Evolutionary conservation across 2,797 vertebrate species (phyloP).

Genomic region (Notolabrus celidotus): DNA sequence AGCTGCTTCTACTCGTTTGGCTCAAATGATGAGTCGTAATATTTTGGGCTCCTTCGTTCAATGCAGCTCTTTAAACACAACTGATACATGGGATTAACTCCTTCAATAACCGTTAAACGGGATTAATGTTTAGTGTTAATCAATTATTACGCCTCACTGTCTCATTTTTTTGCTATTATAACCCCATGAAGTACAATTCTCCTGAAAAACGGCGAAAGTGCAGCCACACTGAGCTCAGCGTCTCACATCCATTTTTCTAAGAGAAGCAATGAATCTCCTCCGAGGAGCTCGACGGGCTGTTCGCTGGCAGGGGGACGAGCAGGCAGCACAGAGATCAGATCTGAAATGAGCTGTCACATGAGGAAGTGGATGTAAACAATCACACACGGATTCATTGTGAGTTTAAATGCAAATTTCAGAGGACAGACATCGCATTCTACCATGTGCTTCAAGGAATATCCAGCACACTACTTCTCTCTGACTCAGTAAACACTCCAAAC

Average conservation of each 20-base stretch:
- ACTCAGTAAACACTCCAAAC: background rate
- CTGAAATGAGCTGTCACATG: conserved; percentile 17
- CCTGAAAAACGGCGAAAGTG: background rate
- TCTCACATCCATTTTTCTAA: background rate
- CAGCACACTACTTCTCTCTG: background rate
- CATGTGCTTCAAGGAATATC: background rate
- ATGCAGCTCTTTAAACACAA: background rate
- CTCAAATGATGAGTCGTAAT: background rate
- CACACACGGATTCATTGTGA: background rate
- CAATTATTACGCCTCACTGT: background rate
- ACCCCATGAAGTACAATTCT: background rate
- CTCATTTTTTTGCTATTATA: background rate
- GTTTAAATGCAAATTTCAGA: conserved; percentile 12
- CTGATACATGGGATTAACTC: background rate
- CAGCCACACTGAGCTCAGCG: background rate
- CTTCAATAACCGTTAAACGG: background rate
- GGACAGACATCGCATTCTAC: no score
- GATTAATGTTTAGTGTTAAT: background rate
- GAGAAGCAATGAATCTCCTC: conserved; percentile 1
- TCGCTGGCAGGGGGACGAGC: conserved; percentile 2
- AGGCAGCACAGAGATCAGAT: background rate
- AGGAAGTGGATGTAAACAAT: conserved; percentile 9
- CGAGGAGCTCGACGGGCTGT: conserved; percentile 3
- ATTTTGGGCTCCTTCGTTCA: background rate
- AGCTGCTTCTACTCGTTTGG: no score